These are phyloP conservation scores for Hyperoodon ampullatus DNA, from an alignment of 2,113 vertebrate genomes.

Conservation along the genomic window DNA sequence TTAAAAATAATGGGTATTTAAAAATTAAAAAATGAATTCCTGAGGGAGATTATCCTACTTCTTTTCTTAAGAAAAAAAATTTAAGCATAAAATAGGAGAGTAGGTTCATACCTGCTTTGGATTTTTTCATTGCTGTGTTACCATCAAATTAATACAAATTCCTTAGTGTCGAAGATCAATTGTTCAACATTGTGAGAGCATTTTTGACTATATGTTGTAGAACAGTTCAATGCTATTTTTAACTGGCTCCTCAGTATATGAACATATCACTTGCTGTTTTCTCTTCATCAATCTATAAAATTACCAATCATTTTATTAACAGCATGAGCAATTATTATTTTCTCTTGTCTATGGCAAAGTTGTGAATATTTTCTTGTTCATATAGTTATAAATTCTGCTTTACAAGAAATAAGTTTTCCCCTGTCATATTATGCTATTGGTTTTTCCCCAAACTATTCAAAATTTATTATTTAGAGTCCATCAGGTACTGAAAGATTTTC, in stretches of 20 bases:
- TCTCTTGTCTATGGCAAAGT: not conserved
- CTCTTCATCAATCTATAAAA: not conserved
- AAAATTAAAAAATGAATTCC: conserved; percentile 5
- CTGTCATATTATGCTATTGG: not conserved
- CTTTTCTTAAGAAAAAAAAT: not conserved
- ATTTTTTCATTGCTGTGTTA: not conserved
- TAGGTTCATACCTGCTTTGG: not conserved
- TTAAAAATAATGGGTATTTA: conserved; percentile 7
- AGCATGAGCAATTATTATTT: not conserved
- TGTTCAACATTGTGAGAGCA: not conserved
- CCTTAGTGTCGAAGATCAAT: not conserved
- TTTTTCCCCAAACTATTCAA: not conserved
- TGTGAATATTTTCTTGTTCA: not conserved
- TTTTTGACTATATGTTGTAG: not conserved
- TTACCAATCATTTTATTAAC: not conserved
- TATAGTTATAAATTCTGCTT: not conserved
- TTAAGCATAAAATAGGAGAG: not conserved
- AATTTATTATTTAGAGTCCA: not conserved
- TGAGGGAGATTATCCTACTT: not conserved
- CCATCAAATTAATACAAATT: not conserved
- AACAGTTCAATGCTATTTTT: not conserved
- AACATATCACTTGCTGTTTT: not conserved
- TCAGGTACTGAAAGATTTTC: not conserved
- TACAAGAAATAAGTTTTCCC: not conserved
- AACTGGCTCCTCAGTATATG: not conserved